Evolutionary conservation across 2,888 invertebrate genomes (phyloP), one percentile per base, ranked within the genome.

Genomic region (Chromoteleia sp.): DNA sequence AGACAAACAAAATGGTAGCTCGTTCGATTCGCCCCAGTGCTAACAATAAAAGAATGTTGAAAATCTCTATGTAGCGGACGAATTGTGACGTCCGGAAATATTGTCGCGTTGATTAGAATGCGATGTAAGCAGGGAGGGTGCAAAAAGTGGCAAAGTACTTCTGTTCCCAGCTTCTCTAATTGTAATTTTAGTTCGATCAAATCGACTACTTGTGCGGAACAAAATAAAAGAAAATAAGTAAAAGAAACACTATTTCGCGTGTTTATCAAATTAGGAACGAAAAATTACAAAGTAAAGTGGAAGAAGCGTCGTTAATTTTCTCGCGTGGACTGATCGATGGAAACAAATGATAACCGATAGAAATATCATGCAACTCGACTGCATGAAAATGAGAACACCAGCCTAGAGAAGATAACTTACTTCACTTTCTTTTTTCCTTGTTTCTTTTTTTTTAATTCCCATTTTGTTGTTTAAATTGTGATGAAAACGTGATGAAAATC

Each of bases 1-100:
- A 82, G 80, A 78, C 76, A 87, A 87, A 88, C 86, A 88, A 87
- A 90, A 89, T 88, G 88, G 86, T 87, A 82, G 87, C 86, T 87
- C 86, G 83, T 87, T 88, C 87, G 85, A 84, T 85, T 85, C 85
- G 86, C 84, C 85, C 86, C 84, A 82, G 82, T 71, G 80, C 82
- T 86, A 85, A 85, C 78, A 70, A 86, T 85, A 84, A 87, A 85
- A 83, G 71, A 82, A 78, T 83, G 82, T 83, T 84, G 79, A 83
- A 84, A 84, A 85, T 83, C 56, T 84, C 61, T 84, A 84, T 78
- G 74, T 82, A 85, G 86, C 83, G 84, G 85, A 88, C 85, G 85
- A 87, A 88, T 83, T 81, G 75, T 85, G 85, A 84, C 84, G 83
- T 85, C 84, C 85, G 86, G 68, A 63, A 82, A 76, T 79, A 45